Conservation (phyloP, 2,113 vertebrate genomes). For the Chamaetylas fuelleborni region DNA sequence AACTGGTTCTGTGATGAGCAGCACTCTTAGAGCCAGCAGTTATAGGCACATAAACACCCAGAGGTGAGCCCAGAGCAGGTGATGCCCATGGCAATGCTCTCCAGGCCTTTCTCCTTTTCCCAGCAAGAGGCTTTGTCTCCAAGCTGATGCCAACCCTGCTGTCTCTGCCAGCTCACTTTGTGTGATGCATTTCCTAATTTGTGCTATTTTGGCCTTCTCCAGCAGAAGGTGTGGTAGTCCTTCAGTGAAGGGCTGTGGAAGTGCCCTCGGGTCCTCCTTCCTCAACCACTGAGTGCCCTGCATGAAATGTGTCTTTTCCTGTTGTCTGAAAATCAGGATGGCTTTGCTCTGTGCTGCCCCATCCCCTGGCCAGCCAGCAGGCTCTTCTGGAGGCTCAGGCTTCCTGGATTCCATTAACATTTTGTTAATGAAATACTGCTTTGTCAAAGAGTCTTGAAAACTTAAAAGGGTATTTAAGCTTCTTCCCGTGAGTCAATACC, state of each 20-base stretch:
- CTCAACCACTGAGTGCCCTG: neutral
- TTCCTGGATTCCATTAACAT: slow-evolving; percentile 63
- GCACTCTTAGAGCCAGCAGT: too few species aligned
- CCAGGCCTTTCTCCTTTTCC: neutral
- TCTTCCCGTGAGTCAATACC: slow-evolving; percentile 64
- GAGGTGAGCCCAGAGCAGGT: neutral
- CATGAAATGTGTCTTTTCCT: neutral
- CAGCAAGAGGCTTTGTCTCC: neutral
- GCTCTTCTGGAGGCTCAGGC: neutral
- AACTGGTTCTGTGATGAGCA: neutral
- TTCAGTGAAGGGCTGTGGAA: neutral
- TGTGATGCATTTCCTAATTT: neutral
- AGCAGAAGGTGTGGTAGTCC: slow-evolving; percentile 53
- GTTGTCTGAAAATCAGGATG: neutral
- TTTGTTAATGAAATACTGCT: slow-evolving; percentile 69
- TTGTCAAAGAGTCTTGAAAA: slow-evolving; percentile 65
- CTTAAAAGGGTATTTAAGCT: slow-evolving; percentile 70
- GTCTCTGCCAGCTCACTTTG: neutral
- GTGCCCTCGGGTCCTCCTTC: neutral
- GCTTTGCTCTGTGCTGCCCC: neutral
- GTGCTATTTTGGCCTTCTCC: slow-evolving; percentile 59
- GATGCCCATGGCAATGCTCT: neutral
- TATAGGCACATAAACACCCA: neutral
- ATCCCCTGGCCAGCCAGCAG: neutral
- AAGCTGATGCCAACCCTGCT: neutral